A percentile compares a stretch with the other conserved stretches of the same genome.
Conservation (phyloP, 2,888 invertebrate species). For the Fragum sueziense region DNA sequence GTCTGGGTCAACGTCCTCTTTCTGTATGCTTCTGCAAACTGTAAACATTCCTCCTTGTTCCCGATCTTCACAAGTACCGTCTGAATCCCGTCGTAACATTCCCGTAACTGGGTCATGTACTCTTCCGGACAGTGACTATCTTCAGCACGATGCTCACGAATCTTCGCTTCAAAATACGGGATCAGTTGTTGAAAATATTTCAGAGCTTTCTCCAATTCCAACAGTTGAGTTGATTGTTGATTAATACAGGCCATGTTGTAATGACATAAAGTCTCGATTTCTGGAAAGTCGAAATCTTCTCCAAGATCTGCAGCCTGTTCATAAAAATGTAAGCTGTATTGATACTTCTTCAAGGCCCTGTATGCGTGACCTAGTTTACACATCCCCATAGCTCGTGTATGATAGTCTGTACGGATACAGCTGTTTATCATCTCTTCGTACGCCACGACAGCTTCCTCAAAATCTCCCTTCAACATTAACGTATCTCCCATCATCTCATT, state of each 20-base stretch:
- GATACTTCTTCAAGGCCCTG: slow-evolving; percentile 67
- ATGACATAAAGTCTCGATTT: slow-evolving; percentile 73
- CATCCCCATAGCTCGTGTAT: slow-evolving; percentile 66
- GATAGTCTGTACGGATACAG: slow-evolving; percentile 63
- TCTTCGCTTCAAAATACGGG: slow-evolving; percentile 70
- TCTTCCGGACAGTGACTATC: slow-evolving; percentile 74
- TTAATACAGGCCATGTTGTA: slow-evolving; percentile 77
- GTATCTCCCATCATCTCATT: slow-evolving; percentile 79
- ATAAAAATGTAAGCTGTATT: slow-evolving; percentile 75
- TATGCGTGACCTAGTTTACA: slow-evolving; percentile 77
- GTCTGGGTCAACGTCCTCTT: slow-evolving; percentile 68
- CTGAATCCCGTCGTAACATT: slow-evolving; percentile 78
- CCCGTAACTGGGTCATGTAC: slow-evolving; percentile 69
- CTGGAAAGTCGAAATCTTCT: slow-evolving; percentile 70
- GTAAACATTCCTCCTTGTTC: slow-evolving; percentile 74
- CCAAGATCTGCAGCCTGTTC: slow-evolving; percentile 71
- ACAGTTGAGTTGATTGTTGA: slow-evolving; percentile 74
- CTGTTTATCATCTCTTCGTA: slow-evolving; percentile 69
- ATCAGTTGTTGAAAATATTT: slow-evolving; percentile 72
- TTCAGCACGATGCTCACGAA: slow-evolving; percentile 73
- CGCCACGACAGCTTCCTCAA: slow-evolving; percentile 67
- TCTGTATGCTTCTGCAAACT: slow-evolving; percentile 76
- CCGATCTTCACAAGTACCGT: slow-evolving; percentile 73
- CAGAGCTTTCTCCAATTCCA: slow-evolving; percentile 75
- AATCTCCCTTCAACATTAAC: slow-evolving; percentile 71